Evolutionary conservation across 2,113 vertebrate species (phyloP).

Genomic region (Picathartes gymnocephalus): DNA sequence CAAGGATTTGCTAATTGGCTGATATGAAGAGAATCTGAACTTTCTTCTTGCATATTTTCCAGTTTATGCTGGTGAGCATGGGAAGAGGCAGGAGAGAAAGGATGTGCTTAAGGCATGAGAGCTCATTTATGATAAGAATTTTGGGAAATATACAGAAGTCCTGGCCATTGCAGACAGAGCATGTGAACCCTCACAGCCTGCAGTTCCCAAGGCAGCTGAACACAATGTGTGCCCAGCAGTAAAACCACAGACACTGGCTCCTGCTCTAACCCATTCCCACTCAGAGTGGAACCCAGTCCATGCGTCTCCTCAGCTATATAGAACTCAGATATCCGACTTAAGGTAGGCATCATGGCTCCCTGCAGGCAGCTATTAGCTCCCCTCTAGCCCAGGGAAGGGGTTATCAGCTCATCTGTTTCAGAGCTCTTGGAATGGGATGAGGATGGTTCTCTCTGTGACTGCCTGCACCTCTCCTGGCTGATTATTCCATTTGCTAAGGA

Average conservation of each 20-base stretch:
- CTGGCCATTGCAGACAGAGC: neutral
- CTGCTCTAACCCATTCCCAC: fast-evolving
- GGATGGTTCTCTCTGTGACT: neutral
- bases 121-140: neutral
- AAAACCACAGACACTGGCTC: neutral
- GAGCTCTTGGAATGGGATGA: neutral
- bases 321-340: neutral
- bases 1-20: neutral
- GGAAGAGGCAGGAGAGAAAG: neutral
- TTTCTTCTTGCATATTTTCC: neutral
- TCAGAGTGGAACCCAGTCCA: fast-evolving
- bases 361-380: neutral
- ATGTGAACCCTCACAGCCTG: neutral
- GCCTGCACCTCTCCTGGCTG: neutral
- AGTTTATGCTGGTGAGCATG: neutral
- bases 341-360: fast-evolving
- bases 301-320: neutral
- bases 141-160: neutral
- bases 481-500: neutral
- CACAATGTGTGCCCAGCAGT: fast-evolving
- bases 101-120: neutral
- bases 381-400: too few relatives aligned
- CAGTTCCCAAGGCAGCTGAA: neutral
- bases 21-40: neutral
- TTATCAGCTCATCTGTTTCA: neutral